Conservation (phyloP, 2,113 vertebrate species). For the Solea solea region DNA sequence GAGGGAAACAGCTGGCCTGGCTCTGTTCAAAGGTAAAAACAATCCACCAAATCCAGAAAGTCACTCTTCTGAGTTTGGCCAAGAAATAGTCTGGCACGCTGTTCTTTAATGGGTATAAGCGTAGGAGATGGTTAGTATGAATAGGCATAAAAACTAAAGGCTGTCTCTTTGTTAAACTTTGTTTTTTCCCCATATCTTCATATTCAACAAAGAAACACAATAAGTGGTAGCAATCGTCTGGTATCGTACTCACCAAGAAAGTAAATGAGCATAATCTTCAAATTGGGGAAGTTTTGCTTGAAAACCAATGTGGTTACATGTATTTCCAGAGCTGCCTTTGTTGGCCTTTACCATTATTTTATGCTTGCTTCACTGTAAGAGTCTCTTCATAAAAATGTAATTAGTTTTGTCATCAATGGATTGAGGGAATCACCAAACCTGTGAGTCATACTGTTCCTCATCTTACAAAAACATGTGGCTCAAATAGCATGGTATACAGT, state of each 20-base stretch:
- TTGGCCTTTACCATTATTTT: constrained; percentile 14
- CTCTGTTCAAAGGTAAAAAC: background rate
- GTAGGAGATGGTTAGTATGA: background rate
- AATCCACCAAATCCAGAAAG: constrained; percentile 7
- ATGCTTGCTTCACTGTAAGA: constrained; percentile 18
- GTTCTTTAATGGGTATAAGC: background rate
- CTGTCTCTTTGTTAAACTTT: too few relatives aligned
- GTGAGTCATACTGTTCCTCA: constrained; percentile 47
- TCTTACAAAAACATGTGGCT: constrained; percentile 53
- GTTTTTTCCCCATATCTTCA: background rate
- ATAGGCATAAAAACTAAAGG: background rate
- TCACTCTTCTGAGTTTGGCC: background rate
- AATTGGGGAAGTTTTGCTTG: constrained; percentile 8
- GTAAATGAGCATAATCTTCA: constrained; percentile 5
- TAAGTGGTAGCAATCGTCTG: background rate
- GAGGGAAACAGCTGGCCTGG: constrained; percentile 8
- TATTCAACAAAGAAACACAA: background rate
- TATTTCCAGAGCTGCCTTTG: constrained; percentile 28
- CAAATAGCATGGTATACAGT: constrained; percentile 13
- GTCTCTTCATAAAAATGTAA: constrained; percentile 46
- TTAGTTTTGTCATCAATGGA: constrained; percentile 55
- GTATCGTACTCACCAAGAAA: constrained; percentile 7
- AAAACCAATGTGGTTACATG: constrained; percentile 43
- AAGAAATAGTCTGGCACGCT: background rate
- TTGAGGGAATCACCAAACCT: constrained; percentile 37